Conservation (phyloP, 2,113 vertebrate species). For the Phylloscopus whistleri region DNA sequence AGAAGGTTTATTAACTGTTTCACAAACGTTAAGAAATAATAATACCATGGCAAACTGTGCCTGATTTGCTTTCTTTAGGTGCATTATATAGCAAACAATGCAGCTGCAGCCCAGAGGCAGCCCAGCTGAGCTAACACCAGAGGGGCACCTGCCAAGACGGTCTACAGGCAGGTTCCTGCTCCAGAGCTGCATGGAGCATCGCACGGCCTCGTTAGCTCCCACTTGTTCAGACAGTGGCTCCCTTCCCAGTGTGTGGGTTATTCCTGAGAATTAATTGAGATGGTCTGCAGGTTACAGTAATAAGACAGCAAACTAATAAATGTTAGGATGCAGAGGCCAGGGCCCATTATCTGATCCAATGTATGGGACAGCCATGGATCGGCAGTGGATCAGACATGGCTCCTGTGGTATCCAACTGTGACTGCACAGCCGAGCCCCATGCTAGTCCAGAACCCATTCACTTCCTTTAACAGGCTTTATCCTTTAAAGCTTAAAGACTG, state of each 20-base stretch:
- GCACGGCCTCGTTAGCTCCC: accelerated
- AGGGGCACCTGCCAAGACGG: not conserved
- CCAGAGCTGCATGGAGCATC: not conserved
- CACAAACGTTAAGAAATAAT: not conserved
- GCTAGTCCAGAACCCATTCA: not conserved
- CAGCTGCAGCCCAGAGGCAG: not conserved
- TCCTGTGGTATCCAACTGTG: not conserved
- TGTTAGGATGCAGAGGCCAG: not conserved
- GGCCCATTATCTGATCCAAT: not conserved
- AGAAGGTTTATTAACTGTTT: not conserved
- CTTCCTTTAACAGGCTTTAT: not conserved
- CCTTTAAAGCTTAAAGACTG: not conserved
- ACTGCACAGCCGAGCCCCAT: not conserved
- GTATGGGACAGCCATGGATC: not conserved
- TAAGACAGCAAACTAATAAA: not conserved
- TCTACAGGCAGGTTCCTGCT: not conserved
- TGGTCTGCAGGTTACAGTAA: not conserved
- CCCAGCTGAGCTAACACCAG: not conserved
- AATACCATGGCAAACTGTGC: not conserved
- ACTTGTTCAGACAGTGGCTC: not conserved
- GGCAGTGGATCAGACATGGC: not conserved
- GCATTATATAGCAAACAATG: not conserved
- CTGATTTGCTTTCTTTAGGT: not conserved
- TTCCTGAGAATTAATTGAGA: not conserved
- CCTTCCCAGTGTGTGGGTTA: not conserved